Evolutionary conservation across 2,888 invertebrate species (phyloP).

Genomic region (Deilephila porcellus): DNA sequence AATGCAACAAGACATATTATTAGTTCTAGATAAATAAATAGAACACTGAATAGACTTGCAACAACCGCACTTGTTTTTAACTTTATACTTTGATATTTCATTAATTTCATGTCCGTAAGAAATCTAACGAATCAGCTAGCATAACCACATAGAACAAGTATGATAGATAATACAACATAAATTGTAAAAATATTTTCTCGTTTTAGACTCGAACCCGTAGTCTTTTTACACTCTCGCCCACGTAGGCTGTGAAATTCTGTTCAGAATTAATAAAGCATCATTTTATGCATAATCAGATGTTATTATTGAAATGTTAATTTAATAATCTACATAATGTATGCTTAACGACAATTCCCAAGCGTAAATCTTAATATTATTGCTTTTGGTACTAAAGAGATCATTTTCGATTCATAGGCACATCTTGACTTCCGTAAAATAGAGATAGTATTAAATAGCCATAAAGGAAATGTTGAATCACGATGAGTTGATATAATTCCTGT

Average conservation of each 20-base stretch:
- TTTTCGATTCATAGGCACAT: slow-evolving; percentile 1
- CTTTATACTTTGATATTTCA: no score
- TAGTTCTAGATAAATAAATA: not conserved
- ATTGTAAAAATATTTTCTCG: no score
- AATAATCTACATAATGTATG: slow-evolving; percentile 26
- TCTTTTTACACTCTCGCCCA: no score
- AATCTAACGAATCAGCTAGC: no score
- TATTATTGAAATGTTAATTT: slow-evolving; percentile 38
- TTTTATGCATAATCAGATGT: slow-evolving; percentile 29
- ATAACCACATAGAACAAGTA: no score
- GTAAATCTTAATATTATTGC: slow-evolving; percentile 38
- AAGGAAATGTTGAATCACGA: slow-evolving; percentile 6
- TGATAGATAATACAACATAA: no score
- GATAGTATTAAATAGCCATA: not conserved
- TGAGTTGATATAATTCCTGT: not conserved
- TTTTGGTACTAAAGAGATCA: slow-evolving; percentile 33
- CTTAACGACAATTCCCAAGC: slow-evolving; percentile 50
- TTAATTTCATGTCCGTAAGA: no score
- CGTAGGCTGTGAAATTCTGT: no score
- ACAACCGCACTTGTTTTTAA: no score
- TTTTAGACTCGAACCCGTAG: no score
- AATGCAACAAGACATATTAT: not conserved
- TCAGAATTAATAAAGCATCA: no score
- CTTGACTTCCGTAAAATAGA: not conserved
- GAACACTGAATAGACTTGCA: not conserved